Evolutionary conservation across 2,797 vertebrate species (phyloP).

Genomic region (Sciaenops ocellatus): DNA sequence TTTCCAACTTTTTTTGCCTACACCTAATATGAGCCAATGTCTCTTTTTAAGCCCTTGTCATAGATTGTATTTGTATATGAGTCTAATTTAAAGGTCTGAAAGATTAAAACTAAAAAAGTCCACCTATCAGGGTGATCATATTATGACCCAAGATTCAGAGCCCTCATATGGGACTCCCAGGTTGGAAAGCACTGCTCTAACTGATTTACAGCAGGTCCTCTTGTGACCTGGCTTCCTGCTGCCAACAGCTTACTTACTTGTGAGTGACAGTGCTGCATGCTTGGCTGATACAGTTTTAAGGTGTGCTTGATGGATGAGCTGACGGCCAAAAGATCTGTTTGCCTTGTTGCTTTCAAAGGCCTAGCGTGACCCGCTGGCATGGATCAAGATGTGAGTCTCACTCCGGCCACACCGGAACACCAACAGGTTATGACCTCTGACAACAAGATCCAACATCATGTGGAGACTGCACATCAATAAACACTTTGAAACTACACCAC

Average conservation of each 20-base stretch:
- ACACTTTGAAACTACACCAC: conserved; percentile 81
- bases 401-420: conserved; percentile 82
- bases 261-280: conserved; percentile 77
- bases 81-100: not conserved
- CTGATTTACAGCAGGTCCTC: conserved; percentile 54
- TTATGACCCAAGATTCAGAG: not conserved
- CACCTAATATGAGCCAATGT: not conserved
- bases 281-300: conserved; percentile 83
- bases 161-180: not conserved
- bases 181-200: not conserved
- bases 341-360: conserved; percentile 87
- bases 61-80: not conserved
- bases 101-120: not conserved
- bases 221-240: conserved; percentile 58
- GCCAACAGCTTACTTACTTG: conserved; percentile 71
- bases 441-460: conserved; percentile 80
- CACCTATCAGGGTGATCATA: not conserved
- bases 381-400: conserved; percentile 86
- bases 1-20: not conserved
- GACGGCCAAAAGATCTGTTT: conserved; percentile 86
- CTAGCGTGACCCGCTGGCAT: conserved; percentile 81
- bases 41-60: not conserved
- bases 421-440: conserved; percentile 85
- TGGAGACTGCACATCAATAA: conserved; percentile 78
- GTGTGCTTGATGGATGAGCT: conserved; percentile 84